Evolutionary conservation across 2,113 vertebrate species (phyloP).

Genomic region (Scophthalmus maximus): DNA sequence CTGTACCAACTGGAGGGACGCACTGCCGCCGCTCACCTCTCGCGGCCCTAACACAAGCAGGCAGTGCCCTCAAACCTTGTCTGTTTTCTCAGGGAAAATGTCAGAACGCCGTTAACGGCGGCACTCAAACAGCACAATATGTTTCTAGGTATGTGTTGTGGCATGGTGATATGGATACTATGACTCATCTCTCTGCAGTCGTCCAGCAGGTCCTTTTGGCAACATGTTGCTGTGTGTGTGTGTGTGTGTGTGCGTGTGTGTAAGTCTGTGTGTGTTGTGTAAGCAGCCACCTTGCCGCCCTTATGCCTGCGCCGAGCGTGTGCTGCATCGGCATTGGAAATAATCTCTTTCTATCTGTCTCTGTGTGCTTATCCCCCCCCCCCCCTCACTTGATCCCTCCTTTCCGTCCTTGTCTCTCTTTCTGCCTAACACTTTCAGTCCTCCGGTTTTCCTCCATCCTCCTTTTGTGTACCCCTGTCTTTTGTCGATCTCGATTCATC

Average conservation of each 20-base stretch:
- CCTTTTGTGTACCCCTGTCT: slow-evolving; percentile 54
- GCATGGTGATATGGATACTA: slow-evolving; percentile 62
- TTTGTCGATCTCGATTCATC: slow-evolving; percentile 70
- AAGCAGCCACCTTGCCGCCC: slow-evolving; percentile 58
- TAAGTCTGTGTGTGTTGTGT: slow-evolving; percentile 45
- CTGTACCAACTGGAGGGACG: slow-evolving; percentile 57
- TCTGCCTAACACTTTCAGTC: slow-evolving; percentile 67
- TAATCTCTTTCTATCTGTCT: slow-evolving; percentile 72
- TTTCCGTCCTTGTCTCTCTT: slow-evolving; percentile 70
- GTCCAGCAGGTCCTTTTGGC: slow-evolving; percentile 66
- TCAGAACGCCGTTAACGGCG: slow-evolving; percentile 58
- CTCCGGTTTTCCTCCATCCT: slow-evolving; percentile 70
- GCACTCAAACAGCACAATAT: slow-evolving; percentile 64
- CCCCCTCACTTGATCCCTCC: slow-evolving; percentile 56
- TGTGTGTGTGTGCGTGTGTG: slow-evolving; percentile 8
- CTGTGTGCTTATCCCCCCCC: slow-evolving; percentile 54
- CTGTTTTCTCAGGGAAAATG: slow-evolving; percentile 62
- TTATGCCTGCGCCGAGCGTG: slow-evolving; percentile 45
- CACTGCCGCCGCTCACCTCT: slow-evolving; percentile 55
- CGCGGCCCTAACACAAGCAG: slow-evolving; percentile 46
- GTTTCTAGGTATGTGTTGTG: slow-evolving; percentile 72
- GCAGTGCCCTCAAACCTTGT: slow-evolving; percentile 48
- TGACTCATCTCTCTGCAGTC: slow-evolving; percentile 74
- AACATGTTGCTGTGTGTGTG: slow-evolving; percentile 23
- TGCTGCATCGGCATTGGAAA: slow-evolving; percentile 58